These are phyloP conservation scores for Falco naumanni DNA, from an alignment of 2,797 vertebrate species.

Conservation along the genomic window DNA sequence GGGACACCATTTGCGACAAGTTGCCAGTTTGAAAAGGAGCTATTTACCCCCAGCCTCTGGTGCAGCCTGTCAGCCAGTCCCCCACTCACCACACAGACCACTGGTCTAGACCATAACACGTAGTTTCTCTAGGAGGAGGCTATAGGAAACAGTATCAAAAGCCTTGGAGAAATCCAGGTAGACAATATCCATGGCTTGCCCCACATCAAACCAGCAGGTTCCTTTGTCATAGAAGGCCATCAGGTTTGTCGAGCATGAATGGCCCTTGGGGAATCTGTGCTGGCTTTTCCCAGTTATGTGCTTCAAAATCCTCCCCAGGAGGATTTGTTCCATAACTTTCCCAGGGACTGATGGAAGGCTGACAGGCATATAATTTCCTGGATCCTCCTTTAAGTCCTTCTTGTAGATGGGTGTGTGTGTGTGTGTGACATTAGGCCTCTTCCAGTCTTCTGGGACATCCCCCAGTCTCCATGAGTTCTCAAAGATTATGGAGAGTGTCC, in stretches of 20 bases:
- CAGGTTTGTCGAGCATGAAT: not conserved
- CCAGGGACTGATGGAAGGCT: not conserved
- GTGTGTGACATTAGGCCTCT: not conserved
- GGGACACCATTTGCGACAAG: not conserved
- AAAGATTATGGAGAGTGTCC: not conserved
- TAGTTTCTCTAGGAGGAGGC: not conserved
- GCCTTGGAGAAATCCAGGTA: not conserved
- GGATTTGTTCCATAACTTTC: not conserved
- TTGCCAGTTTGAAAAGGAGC: not conserved
- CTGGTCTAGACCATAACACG: not conserved
- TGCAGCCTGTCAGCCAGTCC: not conserved
- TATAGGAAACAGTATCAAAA: not conserved
- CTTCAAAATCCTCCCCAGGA: not conserved
- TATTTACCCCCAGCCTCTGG: not conserved
- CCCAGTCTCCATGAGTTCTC: not conserved
- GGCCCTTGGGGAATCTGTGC: not conserved
- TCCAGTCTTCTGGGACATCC: not conserved
- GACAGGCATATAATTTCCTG: not conserved
- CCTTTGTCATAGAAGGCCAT: not conserved
- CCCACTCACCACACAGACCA: not conserved
- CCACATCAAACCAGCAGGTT: not conserved
- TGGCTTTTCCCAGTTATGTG: not conserved
- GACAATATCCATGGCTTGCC: fast-evolving
- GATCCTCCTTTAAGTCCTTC: not conserved
- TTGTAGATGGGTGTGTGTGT: not conserved